Evolutionary conservation across 1,140 invertebrate genomes (phyloP).

Genomic region (Drosophila sp.): DNA sequence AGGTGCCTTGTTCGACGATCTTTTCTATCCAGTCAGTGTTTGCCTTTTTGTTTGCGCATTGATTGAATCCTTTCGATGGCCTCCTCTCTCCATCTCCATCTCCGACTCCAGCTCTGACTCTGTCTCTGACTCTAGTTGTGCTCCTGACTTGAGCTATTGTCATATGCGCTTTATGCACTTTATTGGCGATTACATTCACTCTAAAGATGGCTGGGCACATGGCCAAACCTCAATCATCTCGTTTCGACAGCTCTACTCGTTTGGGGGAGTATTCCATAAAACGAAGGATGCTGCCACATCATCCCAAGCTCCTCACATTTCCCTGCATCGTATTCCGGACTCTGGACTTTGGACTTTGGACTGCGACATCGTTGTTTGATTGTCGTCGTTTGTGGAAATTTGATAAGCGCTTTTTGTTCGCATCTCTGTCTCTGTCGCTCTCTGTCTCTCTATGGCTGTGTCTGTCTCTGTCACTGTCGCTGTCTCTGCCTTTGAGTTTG

Average conservation of each 20-base stretch:
- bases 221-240: slow-evolving; percentile 68
- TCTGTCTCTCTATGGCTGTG: slow-evolving; percentile 23
- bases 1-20: slow-evolving; percentile 61
- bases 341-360: slow-evolving; percentile 17
- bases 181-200: slow-evolving; percentile 83
- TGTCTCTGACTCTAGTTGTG: background rate
- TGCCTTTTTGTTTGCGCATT: slow-evolving; percentile 75
- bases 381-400: slow-evolving; percentile 83
- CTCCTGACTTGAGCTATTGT: slow-evolving; percentile 40
- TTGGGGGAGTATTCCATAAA: background rate
- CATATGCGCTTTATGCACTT: slow-evolving; percentile 81
- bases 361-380: slow-evolving; percentile 61
- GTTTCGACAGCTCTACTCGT: slow-evolving; percentile 37
- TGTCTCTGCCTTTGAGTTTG: slow-evolving; percentile 24
- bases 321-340: background rate
- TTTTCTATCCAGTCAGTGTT: slow-evolving; percentile 41
- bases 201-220: slow-evolving; percentile 46
- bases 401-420: slow-evolving; percentile 78
- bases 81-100: too few species aligned
- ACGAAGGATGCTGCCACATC: slow-evolving; percentile 16
- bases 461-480: slow-evolving; percentile 23
- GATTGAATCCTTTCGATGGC: slow-evolving; percentile 76
- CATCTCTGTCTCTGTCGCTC: slow-evolving; percentile 16
- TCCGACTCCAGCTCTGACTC: too few species aligned
- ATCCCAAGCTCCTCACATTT: background rate